Percentiles rank a stretch among this genome's conserved stretches.
These are phyloP conservation scores for Macrotis lagotis DNA, from an alignment of 2,113 vertebrate genomes.

Conservation along the genomic window DNA sequence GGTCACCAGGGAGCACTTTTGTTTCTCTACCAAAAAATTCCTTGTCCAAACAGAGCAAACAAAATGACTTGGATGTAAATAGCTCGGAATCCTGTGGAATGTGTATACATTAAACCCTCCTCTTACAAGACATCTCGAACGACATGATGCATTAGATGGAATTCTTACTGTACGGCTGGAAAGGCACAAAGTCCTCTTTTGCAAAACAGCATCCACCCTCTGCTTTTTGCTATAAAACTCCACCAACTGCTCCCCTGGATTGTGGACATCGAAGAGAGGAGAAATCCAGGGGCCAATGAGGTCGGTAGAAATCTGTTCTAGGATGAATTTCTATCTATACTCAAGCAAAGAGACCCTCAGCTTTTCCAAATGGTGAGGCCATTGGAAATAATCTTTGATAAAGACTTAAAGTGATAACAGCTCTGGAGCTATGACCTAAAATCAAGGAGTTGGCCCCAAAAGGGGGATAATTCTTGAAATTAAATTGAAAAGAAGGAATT, in stretches of 20 bases:
- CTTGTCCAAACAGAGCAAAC: constrained; percentile 44
- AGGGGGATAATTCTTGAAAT: not conserved
- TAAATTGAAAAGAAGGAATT: not conserved
- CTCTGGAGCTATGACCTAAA: not conserved
- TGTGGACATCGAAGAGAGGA: not conserved
- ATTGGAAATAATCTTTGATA: constrained; percentile 15
- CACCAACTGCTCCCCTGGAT: not conserved
- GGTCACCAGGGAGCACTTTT: not conserved
- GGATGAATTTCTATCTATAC: constrained; percentile 24
- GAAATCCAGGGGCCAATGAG: constrained; percentile 27
- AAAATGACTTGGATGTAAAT: constrained; percentile 33
- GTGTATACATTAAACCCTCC: constrained; percentile 21
- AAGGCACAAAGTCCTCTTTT: not conserved
- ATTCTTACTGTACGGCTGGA: constrained; percentile 21
- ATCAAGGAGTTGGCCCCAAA: constrained; percentile 18
- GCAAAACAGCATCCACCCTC: constrained; percentile 22
- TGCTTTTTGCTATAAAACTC: not conserved
- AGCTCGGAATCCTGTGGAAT: constrained; percentile 36
- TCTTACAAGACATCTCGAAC: constrained; percentile 19
- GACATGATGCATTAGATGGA: not conserved
- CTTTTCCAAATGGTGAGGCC: not conserved
- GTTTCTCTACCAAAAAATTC: constrained; percentile 29
- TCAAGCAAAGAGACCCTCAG: constrained; percentile 30
- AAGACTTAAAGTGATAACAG: constrained; percentile 35
- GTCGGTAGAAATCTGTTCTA: not conserved